Evolutionary conservation across 2,113 vertebrate species (phyloP).

Genomic region (Corythornis vintsioides): DNA sequence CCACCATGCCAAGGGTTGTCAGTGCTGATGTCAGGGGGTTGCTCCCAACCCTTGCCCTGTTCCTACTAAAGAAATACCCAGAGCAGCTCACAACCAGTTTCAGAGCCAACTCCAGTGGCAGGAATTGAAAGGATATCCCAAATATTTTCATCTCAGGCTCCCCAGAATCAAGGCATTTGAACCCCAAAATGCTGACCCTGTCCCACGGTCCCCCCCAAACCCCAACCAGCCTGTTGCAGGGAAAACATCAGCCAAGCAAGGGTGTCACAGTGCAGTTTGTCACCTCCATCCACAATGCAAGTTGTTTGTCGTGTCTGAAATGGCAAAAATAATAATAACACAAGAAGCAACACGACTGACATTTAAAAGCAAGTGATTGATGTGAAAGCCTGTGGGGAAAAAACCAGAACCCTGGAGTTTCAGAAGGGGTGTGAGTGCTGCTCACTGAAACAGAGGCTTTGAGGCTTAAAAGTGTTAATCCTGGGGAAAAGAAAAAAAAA

Average conservation of each 20-base stretch:
- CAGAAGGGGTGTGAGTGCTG: background rate
- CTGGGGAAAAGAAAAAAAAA: background rate
- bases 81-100: background rate
- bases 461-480: background rate
- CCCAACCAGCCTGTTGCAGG: background rate
- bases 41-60: background rate
- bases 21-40: background rate
- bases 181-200: background rate
- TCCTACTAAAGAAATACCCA: background rate
- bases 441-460: background rate
- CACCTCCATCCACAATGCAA: background rate
- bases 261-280: background rate
- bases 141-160: background rate
- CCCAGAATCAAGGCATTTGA: background rate
- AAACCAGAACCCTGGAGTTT: background rate
- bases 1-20: background rate
- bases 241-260: background rate
- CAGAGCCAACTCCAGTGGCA: background rate
- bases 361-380: background rate
- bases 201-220: background rate
- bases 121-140: background rate
- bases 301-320: background rate
- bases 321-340: background rate
- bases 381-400: background rate
- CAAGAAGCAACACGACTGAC: background rate